A percentile compares a stretch with the other conserved stretches of the same genome.
phyloP scores from a whole-genome alignment of 2,113 vertebrate species.

The Bucco capensis region DNA sequence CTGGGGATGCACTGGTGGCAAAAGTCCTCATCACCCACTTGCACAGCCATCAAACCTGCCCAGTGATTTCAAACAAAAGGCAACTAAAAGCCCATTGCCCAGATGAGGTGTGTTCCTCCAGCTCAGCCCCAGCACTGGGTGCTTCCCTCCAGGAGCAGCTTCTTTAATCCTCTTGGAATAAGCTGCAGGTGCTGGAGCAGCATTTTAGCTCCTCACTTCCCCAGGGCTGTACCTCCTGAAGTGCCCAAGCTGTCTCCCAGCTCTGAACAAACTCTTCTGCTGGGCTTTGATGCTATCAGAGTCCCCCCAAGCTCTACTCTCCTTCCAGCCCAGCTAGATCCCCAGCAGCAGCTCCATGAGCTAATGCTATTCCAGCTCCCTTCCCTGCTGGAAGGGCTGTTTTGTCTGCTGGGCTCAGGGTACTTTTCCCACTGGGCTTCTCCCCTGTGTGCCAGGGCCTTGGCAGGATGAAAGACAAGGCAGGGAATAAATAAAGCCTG shows the following conservation, averaged over 20 bases:
- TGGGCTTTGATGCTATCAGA: fast-evolving
- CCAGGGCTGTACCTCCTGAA: fast-evolving
- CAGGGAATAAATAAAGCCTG: neutral
- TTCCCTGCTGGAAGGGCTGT: fast-evolving
- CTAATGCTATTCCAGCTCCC: fast-evolving
- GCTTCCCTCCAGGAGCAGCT: fast-evolving
- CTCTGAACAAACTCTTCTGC: neutral
- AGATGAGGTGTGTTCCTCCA: fast-evolving
- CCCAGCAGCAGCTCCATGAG: neutral
- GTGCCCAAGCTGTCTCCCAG: fast-evolving
- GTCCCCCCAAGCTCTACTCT: neutral
- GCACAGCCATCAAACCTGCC: fast-evolving
- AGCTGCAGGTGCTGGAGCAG: neutral
- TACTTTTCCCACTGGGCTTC: neutral
- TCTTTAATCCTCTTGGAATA: fast-evolving
- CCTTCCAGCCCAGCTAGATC: neutral
- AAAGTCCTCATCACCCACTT: neutral
- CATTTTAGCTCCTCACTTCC: neutral
- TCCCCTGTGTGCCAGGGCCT: neutral
- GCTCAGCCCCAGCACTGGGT: neutral
- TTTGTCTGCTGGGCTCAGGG: neutral
- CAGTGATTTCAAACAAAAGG: fast-evolving
- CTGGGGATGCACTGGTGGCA: neutral
- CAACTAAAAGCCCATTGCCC: fast-evolving
- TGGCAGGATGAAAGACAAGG: neutral